Evolutionary conservation across 2,113 vertebrate species (phyloP).

Genomic region (Platycercus adscitus): DNA sequence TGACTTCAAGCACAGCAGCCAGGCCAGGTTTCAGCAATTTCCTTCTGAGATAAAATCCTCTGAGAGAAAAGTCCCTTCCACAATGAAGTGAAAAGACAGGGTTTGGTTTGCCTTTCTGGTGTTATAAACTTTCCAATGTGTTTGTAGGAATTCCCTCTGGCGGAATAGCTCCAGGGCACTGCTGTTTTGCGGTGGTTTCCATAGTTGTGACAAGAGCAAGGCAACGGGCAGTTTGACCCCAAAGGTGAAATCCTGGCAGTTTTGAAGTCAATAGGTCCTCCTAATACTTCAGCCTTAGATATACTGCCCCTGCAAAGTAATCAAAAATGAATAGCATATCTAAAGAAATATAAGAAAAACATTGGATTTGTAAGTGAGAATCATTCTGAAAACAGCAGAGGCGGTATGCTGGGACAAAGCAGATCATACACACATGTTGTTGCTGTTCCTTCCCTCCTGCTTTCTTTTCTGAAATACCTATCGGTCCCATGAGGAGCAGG

Average conservation of each 20-base stretch:
- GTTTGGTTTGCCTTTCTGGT: not conserved
- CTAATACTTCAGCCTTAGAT: not conserved
- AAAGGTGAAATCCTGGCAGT: not conserved
- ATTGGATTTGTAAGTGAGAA: not conserved
- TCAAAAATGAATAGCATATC: not conserved
- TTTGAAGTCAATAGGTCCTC: not conserved
- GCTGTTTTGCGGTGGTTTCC: not conserved
- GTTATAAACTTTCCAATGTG: not conserved
- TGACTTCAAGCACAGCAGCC: not conserved
- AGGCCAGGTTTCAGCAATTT: not conserved
- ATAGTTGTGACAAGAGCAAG: not conserved
- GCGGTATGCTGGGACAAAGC: not conserved
- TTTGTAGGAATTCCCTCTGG: not conserved
- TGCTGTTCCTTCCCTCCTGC: constrained; percentile 53
- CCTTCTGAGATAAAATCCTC: not conserved
- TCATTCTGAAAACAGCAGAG: not conserved
- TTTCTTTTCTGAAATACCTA: constrained; percentile 65
- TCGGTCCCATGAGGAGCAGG: constrained; percentile 55
- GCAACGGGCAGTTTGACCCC: not conserved
- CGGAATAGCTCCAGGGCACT: not conserved
- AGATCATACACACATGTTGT: not conserved
- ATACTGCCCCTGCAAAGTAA: not conserved
- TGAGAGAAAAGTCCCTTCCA: not conserved
- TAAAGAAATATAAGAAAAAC: constrained; percentile 12
- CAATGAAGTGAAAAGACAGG: not conserved